Evolutionary conservation across 2,113 vertebrate genomes (phyloP).

Genomic region (Corythornis cristatus): DNA sequence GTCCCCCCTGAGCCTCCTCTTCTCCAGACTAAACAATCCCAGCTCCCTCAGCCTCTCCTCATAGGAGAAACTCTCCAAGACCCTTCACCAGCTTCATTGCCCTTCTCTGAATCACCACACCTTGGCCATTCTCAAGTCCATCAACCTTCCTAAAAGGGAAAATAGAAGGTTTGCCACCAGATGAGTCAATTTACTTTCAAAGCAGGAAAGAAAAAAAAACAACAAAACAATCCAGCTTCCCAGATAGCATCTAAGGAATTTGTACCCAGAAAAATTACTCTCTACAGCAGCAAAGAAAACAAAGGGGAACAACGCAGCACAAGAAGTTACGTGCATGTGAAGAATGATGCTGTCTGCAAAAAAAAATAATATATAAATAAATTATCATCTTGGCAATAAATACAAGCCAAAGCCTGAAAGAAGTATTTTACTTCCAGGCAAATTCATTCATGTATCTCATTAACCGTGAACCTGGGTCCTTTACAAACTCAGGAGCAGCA

Average conservation of each 20-base stretch:
- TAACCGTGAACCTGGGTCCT: not conserved
- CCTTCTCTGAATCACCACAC: no score
- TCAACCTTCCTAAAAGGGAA: not conserved
- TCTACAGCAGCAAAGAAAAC: not conserved
- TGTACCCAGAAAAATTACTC: not conserved
- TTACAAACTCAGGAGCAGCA: slow-evolving; percentile 15
- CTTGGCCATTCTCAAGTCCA: not conserved
- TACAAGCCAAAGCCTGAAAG: not conserved
- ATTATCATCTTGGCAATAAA: not conserved
- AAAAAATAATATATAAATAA: not conserved
- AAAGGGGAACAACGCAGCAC: fast-evolving
- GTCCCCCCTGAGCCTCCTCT: no score
- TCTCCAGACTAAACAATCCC: no score
- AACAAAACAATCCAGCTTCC: not conserved
- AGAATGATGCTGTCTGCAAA: not conserved
- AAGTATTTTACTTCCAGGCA: not conserved
- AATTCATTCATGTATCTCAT: slow-evolving; percentile 19
- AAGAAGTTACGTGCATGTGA: not conserved
- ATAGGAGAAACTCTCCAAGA: no score
- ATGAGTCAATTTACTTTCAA: not conserved
- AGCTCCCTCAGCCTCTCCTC: no score
- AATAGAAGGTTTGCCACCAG: not conserved
- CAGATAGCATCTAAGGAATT: not conserved
- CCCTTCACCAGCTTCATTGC: no score
- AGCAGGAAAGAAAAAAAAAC: not conserved